phyloP scores from a whole-genome alignment of 2,888 invertebrate genomes.

The Athalia rosae region DNA sequence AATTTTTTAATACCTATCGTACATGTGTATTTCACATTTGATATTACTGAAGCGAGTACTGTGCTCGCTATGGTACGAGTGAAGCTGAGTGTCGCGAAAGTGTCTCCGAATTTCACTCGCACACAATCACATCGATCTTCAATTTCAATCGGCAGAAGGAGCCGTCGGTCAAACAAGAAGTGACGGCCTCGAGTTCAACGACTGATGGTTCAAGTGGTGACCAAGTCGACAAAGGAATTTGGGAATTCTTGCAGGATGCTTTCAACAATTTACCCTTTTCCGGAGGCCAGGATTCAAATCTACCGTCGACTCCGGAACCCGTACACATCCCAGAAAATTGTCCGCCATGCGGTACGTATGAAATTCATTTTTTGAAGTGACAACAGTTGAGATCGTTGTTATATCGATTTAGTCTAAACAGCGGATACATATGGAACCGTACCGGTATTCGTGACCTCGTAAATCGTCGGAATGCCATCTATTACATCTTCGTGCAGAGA shows the following conservation, averaged over 20 bases:
- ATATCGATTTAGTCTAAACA: too few species aligned
- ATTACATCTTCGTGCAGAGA: too few species aligned
- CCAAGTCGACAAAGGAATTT: conserved; percentile 57
- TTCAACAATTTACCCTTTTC: conserved; percentile 51
- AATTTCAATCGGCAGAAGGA: conserved; percentile 2
- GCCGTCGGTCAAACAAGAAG: not conserved
- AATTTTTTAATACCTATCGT: too few species aligned
- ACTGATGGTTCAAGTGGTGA: not conserved
- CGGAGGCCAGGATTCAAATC: conserved; percentile 61
- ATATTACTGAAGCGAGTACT: too few species aligned
- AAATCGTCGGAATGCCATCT: too few species aligned
- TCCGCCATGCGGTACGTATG: conserved; percentile 76
- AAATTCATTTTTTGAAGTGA: not conserved
- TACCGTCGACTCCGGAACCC: conserved; percentile 57
- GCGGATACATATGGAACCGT: too few species aligned
- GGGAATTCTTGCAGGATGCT: conserved; percentile 74
- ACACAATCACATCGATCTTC: too few species aligned
- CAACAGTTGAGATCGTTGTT: too few species aligned
- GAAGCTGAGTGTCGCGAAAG: not conserved
- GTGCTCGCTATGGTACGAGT: not conserved
- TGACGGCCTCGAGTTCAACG: not conserved
- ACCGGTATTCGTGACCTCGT: too few species aligned
- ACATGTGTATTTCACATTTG: too few species aligned
- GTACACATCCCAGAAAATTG: conserved; percentile 73
- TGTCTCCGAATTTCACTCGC: too few species aligned